Evolutionary conservation across 2,888 invertebrate genomes (phyloP).

Genomic region (Lumbricus terrestris): DNA sequence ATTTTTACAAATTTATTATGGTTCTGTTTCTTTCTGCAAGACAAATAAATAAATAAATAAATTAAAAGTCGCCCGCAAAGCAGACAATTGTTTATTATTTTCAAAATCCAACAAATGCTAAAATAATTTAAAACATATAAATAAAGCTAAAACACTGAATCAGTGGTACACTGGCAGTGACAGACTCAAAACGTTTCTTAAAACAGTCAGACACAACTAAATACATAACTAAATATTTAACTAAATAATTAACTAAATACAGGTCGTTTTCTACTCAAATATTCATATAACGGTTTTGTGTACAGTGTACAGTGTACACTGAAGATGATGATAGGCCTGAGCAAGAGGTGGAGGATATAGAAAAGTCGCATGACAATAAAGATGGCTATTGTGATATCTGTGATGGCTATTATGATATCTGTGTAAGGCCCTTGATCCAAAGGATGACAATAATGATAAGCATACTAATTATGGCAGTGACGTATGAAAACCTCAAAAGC

Average conservation of each 20-base stretch:
- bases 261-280: neutral
- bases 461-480: too few relatives aligned
- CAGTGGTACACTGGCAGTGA: slow-evolving; percentile 3
- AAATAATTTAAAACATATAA: neutral
- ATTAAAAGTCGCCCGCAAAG: neutral
- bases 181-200: neutral
- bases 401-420: too few relatives aligned
- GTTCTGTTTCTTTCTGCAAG: too few relatives aligned
- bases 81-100: neutral
- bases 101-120: neutral
- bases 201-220: neutral
- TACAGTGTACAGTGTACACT: too few relatives aligned
- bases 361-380: too few relatives aligned
- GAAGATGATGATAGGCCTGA: too few relatives aligned
- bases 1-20: too few relatives aligned
- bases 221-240: neutral
- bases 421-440: too few relatives aligned
- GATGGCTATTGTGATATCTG: too few relatives aligned
- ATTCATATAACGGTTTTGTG: neutral
- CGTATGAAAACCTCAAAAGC: too few relatives aligned
- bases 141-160: neutral
- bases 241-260: neutral
- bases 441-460: too few relatives aligned
- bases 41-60: neutral
- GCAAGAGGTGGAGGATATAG: too few relatives aligned